phyloP scores from a whole-genome alignment of 2,797 vertebrate genomes.

The Podarcis lilfordi region DNA sequence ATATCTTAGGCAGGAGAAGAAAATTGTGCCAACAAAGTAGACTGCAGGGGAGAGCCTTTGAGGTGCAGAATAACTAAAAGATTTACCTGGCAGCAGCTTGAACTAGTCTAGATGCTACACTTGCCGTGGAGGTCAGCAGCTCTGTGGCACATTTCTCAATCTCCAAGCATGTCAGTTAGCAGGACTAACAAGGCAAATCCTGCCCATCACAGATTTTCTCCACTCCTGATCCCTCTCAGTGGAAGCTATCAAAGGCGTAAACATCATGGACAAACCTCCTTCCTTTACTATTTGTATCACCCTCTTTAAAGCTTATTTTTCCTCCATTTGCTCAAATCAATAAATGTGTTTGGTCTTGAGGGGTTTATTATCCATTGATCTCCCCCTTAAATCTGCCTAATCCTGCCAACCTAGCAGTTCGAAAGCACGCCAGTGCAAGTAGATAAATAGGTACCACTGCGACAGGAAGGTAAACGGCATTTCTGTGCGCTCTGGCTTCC shows the following conservation, averaged over 20 bases:
- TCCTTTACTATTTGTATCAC: background rate
- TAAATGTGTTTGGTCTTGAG: background rate
- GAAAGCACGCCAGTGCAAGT: too few relatives aligned
- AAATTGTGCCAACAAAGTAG: background rate
- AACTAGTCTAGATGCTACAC: background rate
- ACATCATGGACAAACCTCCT: background rate
- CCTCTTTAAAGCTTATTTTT: background rate
- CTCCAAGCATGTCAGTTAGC: background rate
- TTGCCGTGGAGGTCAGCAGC: background rate
- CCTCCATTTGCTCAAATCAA: background rate
- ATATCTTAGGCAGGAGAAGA: background rate
- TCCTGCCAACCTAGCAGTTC: too few relatives aligned
- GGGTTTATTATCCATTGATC: background rate
- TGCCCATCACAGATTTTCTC: background rate
- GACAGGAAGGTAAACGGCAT: too few relatives aligned
- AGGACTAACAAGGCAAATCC: background rate
- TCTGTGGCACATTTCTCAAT: background rate
- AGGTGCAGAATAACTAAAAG: background rate
- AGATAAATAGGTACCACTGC: too few relatives aligned
- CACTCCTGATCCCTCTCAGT: background rate
- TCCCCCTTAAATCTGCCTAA: too few relatives aligned
- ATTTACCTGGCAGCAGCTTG: background rate
- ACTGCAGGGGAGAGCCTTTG: background rate
- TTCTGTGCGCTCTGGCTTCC: too few relatives aligned
- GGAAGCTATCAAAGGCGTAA: too few relatives aligned